Conservation (phyloP, 2,888 invertebrate species). For the Prostheceraeus crozeri region DNA sequence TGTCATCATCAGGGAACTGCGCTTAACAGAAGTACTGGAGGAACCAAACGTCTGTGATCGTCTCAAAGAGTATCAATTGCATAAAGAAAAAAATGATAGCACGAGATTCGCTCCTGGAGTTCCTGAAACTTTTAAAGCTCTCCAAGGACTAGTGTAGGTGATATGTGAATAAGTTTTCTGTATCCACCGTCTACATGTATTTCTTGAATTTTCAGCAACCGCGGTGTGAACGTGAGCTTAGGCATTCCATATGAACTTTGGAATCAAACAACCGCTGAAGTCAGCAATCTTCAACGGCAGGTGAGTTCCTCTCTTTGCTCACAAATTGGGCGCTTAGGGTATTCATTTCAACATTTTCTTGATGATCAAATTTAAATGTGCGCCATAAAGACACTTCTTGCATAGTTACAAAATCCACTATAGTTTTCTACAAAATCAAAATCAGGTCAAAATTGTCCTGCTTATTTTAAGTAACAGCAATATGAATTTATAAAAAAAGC, state of each 20-base stretch:
- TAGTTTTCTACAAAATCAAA: too few relatives aligned
- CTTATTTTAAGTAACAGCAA: too few relatives aligned
- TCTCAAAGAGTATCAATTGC: slow-evolving; percentile 34
- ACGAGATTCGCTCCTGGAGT: slow-evolving; percentile 35
- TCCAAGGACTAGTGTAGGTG: slow-evolving; percentile 30
- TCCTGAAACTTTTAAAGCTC: slow-evolving; percentile 35
- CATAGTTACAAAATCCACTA: too few relatives aligned
- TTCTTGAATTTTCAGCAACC: neutral
- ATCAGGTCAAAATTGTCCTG: too few relatives aligned
- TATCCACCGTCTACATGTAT: neutral
- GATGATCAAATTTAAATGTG: too few relatives aligned
- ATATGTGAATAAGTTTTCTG: slow-evolving; percentile 13
- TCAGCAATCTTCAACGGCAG: too few relatives aligned
- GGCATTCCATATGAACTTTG: slow-evolving; percentile 36
- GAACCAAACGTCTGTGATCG: slow-evolving; percentile 37
- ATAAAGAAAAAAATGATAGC: slow-evolving; percentile 36
- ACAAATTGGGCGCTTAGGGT: too few relatives aligned
- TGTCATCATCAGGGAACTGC: slow-evolving; percentile 35
- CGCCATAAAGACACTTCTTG: too few relatives aligned
- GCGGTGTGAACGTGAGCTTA: slow-evolving; percentile 36
- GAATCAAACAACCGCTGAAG: slow-evolving; percentile 34
- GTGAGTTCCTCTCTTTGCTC: too few relatives aligned
- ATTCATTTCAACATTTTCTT: too few relatives aligned
- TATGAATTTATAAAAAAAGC: too few relatives aligned
- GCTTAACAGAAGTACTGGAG: slow-evolving; percentile 36